Conservation (phyloP, 92 coral and sea anemone species). For the Ricordea florida region DNA sequence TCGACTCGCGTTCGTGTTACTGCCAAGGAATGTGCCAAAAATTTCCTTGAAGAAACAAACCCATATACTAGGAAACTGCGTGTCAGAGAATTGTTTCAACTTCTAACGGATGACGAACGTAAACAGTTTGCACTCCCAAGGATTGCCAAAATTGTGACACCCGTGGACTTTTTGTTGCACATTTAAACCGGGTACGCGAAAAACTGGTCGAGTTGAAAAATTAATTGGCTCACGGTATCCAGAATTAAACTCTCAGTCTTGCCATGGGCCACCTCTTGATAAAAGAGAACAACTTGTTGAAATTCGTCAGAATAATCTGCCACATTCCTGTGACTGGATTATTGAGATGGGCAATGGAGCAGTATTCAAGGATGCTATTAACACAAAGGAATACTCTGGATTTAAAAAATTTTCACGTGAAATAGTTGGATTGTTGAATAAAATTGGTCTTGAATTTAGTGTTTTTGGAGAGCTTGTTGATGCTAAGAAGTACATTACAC, state of each 20-base stretch:
- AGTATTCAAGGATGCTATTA: no score
- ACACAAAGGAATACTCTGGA: background rate
- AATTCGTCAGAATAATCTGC: no score
- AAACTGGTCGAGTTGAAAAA: no score
- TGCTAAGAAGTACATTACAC: slow-evolving; percentile 18
- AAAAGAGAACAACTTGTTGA: no score
- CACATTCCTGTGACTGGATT: no score
- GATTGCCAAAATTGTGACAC: background rate
- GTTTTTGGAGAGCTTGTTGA: slow-evolving; percentile 28
- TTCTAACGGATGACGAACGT: background rate
- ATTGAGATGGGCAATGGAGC: no score
- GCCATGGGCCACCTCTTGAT: no score
- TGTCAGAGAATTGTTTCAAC: slow-evolving; percentile 1
- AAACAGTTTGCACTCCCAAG: no score
- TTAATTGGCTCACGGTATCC: no score
- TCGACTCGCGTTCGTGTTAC: no score
- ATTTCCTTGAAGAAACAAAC: background rate
- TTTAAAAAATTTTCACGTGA: background rate
- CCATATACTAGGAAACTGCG: background rate
- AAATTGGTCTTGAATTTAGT: slow-evolving; percentile 16
- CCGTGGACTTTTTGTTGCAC: background rate
- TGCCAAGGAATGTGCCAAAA: slow-evolving; percentile 2
- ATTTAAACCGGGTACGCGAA: no score
- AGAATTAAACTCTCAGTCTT: no score
- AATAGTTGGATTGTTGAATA: slow-evolving; percentile 3